Conservation (phyloP, 2,888 invertebrate genomes). For the Axea sp. region DNA sequence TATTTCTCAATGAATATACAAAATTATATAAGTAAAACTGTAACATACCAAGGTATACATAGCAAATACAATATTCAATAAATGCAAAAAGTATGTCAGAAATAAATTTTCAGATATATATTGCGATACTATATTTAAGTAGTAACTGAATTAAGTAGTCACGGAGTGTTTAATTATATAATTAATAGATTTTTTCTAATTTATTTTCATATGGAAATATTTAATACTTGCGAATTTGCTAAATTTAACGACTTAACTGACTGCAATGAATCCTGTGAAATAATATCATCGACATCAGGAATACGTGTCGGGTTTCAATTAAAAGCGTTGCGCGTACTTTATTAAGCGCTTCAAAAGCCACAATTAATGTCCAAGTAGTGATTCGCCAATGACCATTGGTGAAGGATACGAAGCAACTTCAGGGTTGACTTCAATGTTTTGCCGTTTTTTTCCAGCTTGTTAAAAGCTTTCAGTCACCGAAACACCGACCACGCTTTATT, state of each 20-base stretch:
- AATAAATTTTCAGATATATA: no score
- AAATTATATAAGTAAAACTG: no score
- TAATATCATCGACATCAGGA: constrained; percentile 16
- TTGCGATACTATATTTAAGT: no score
- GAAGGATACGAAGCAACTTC: constrained; percentile 49
- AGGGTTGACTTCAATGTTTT: constrained; percentile 34
- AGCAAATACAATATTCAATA: no score
- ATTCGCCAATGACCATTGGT: constrained; percentile 10
- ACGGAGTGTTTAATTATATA: no score
- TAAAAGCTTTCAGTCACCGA: constrained; percentile 58
- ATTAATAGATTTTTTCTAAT: no score
- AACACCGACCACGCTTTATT: constrained; percentile 38
- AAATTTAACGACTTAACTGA: constrained; percentile 15
- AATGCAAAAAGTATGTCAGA: no score
- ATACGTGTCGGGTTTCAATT: constrained; percentile 36
- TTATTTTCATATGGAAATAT: no score
- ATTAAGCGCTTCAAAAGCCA: constrained; percentile 48
- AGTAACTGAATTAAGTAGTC: no score
- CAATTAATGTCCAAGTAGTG: constrained; percentile 30
- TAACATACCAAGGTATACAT: no score
- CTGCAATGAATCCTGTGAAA: constrained; percentile 10
- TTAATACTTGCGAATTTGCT: background rate
- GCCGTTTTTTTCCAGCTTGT: constrained; percentile 47
- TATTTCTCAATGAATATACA: no score
- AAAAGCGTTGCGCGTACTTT: constrained; percentile 38